Evolutionary conservation across 2,888 invertebrate genomes (phyloP), one percentile per base, ranked within the genome.

Genomic region (Eupithecia subumbrata): DNA sequence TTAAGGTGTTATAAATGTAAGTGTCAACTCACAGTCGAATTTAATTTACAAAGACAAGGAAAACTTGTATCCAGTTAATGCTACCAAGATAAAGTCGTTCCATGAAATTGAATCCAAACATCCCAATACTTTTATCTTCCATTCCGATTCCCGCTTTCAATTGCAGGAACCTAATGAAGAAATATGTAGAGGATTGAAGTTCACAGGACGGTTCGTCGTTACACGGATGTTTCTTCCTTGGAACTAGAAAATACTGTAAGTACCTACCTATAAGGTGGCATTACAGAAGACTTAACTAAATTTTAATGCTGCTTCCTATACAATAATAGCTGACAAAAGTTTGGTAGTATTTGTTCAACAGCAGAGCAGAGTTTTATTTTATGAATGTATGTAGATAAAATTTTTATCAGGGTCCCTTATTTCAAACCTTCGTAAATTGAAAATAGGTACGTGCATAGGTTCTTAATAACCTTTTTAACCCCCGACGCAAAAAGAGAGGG

Each of bases 121-220:
- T 63, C 56, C 34, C 69, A 67, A 79, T 71, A 76, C 73, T 77
- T 81, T 74, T 76, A 77, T 73, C 67, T 80, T 69, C 69, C 60
- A 69, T 76, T 78, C 73, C 63, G 68, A 78, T 76, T 73, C 67
- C 67, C 72, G 74, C 74, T 68, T 77, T 78, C 76, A 67, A 75
- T 40, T 25, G 48, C 25, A 56, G 45, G 72, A 45, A n/a, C 74
- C 75, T 82, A 84, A 84, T 84, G 82, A 84, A 84, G 84, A 85
- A 82, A 84, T 82, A 86, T 80, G 81, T 73, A 77, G 79, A 78
- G 79, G 67, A 75, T 56, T 81, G 76, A 78, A 77, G 78, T 64
- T 75, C 75, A 80, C 40, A n/a, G 18, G 67, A 7, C 9, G 14
- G 14, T 14, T 22, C 14, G 56, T 56, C 56, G 60, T 5, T 25